Evolutionary conservation across 2,888 invertebrate genomes (phyloP), one percentile per base, ranked within the genome.

Genomic region (Azorinus chamasolen): DNA sequence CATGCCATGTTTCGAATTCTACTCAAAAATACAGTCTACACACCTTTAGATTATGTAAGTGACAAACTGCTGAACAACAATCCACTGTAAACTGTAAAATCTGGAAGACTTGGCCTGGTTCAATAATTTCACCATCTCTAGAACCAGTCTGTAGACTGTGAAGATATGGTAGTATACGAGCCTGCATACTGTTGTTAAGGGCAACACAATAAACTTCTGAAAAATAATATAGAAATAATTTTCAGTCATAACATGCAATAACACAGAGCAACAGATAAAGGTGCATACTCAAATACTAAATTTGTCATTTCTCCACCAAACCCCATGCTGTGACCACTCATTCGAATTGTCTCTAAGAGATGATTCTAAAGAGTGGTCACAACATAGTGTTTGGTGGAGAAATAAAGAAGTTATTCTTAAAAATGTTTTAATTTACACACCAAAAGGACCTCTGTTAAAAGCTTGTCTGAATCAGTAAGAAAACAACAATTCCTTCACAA

Each of bases 131-230:
- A 39, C 54, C 25, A n/a, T 63, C 57, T 27, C 43, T 55, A 16
- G 64, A 51, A 46, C 51, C 48, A 41, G 37, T 25, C 10, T 39
- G 45, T 24, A 82, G 50, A 14, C 69, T 58, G 41, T 73, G 64
- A n/a, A 84, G 71, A 58, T 82, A 82, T 16, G 58, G 55, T 18
- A 59, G 46, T 45, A 84, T 53, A 45, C 77, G 75, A 55, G 78
- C 76, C 61, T 71, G 71, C 12, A 73, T 59, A 82, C 80, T 78
- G 43, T 45, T 61, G 45, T 80, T 75, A 51, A 84, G 57, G 27
- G 82, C 82, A 65, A 76, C 68, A 54, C 68, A 76, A 25, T 68
- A 79, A 16, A 69, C 69, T 16, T 74, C 83, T 83, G 69, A 14
- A 79, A 70, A 3, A 58, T 22, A 61, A 61, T 45, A 6, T 39